These are phyloP conservation scores for Piliocolobus tephrosceles DNA, from an alignment of 2,113 vertebrate species.

Conservation along the genomic window DNA sequence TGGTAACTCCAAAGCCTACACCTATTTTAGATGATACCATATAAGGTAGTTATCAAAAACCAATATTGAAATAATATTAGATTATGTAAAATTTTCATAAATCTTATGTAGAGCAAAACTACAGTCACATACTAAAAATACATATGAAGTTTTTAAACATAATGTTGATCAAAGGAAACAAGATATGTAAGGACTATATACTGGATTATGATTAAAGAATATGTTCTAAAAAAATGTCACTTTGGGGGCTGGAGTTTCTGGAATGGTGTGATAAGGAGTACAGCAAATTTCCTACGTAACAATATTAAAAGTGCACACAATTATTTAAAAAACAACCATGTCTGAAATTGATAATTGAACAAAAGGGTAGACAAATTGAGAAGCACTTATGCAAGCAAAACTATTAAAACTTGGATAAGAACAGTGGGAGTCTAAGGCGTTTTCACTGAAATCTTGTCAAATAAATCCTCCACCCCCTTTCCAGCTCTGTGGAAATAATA, in stretches of 20 bases:
- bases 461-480: not conserved
- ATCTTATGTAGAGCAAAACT: not conserved
- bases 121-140: not conserved
- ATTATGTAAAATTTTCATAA: not conserved
- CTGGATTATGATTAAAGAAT: not conserved
- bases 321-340: not conserved
- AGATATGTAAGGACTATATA: not conserved
- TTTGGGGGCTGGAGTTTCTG: not conserved
- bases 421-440: too few relatives aligned
- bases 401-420: too few relatives aligned
- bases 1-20: not conserved
- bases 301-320: not conserved
- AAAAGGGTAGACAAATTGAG: not conserved
- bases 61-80: not conserved
- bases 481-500: not conserved
- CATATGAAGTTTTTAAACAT: not conserved
- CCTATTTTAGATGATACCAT: not conserved
- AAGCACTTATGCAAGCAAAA: not conserved
- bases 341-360: not conserved
- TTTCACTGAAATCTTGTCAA: not conserved
- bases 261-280: not conserved
- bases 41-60: not conserved
- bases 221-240: not conserved
- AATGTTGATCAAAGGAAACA: not conserved
- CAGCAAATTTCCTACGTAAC: not conserved